A percentile compares a stretch with the other conserved stretches of the same genome.
Evolutionary conservation across 2,888 invertebrate species (phyloP).

Genomic region (Altica lythri): DNA sequence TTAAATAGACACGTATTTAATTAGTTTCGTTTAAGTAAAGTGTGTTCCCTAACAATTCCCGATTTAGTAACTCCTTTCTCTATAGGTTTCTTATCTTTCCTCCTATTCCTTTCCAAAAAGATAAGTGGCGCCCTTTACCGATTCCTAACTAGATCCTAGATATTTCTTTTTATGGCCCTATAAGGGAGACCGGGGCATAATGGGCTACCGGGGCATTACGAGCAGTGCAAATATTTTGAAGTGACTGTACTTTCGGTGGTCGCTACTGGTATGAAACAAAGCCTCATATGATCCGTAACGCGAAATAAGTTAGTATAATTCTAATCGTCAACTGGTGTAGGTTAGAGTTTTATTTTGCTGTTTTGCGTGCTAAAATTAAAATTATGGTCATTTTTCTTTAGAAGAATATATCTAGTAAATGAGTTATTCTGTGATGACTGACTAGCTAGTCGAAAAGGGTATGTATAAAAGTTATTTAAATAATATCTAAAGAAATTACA

Average conservation of each 20-base stretch:
- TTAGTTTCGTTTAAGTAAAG: too few relatives aligned
- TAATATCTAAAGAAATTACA: slow-evolving; percentile 3
- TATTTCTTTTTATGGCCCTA: too few relatives aligned
- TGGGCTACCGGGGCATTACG: not conserved
- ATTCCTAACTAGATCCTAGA: too few relatives aligned
- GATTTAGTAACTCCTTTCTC: too few relatives aligned
- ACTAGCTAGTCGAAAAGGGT: slow-evolving; percentile 6
- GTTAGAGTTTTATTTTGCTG: not conserved
- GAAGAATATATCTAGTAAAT: too few relatives aligned
- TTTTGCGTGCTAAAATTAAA: too few relatives aligned
- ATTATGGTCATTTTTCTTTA: too few relatives aligned
- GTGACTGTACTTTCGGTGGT: not conserved
- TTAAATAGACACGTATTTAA: too few relatives aligned
- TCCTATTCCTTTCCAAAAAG: too few relatives aligned
- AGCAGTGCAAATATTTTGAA: not conserved
- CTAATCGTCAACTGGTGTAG: not conserved
- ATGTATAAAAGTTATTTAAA: slow-evolving; percentile 6
- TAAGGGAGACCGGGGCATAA: not conserved
- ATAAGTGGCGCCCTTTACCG: too few relatives aligned
- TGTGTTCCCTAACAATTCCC: too few relatives aligned
- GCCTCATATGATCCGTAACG: not conserved
- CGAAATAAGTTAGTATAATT: not conserved
- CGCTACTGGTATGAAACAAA: not conserved
- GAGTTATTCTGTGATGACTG: slow-evolving; percentile 3
- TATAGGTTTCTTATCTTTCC: too few relatives aligned